These are phyloP conservation scores for Gopherus evgoodei DNA, from an alignment of 2,113 vertebrate genomes.

Conservation along the genomic window DNA sequence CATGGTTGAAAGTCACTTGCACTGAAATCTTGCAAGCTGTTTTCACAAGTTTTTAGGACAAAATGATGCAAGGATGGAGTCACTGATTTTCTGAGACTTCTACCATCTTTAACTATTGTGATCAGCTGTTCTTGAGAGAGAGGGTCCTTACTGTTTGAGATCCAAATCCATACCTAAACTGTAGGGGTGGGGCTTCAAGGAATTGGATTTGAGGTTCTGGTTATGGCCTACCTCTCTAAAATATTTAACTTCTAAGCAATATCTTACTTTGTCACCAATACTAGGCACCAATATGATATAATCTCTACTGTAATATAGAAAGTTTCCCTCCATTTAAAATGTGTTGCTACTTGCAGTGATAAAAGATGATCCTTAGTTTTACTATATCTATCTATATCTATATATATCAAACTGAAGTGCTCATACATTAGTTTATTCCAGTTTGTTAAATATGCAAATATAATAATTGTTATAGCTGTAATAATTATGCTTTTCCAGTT, in stretches of 20 bases:
- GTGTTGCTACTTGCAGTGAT: background rate
- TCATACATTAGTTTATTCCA: background rate
- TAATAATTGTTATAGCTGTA: background rate
- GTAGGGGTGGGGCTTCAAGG: background rate
- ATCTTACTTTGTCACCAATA: background rate
- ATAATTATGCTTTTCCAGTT: background rate
- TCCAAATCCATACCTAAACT: background rate
- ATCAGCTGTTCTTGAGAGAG: too few species aligned
- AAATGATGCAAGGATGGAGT: too few species aligned
- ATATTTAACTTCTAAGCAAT: background rate
- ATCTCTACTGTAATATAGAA: too few species aligned
- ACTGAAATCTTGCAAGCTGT: too few species aligned
- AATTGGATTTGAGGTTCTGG: background rate
- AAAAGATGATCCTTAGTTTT: background rate
- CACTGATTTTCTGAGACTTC: too few species aligned
- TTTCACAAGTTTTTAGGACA: too few species aligned
- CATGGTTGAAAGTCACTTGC: too few species aligned
- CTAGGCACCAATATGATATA: too few species aligned
- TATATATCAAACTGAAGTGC: background rate
- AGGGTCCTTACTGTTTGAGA: too few species aligned
- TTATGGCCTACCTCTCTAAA: background rate
- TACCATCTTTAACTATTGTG: too few species aligned
- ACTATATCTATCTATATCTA: background rate
- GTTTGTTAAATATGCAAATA: background rate
- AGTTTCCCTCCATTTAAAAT: background rate